phyloP scores from a whole-genome alignment of 2,113 vertebrate species.

The Sphyrna mokarran region DNA sequence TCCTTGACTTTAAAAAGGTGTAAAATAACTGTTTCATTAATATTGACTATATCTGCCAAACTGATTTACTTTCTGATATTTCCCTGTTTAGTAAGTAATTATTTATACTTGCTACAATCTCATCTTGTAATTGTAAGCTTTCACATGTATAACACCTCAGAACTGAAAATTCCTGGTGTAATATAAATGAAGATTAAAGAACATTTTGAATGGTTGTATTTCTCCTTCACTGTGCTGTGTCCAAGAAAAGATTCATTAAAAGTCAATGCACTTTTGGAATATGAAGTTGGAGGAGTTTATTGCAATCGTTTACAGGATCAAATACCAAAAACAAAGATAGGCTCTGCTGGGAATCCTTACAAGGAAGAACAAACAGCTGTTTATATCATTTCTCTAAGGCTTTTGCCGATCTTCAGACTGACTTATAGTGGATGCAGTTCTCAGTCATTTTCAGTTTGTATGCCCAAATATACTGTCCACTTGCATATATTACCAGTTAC shows the following conservation, averaged over 20 bases:
- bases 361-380: not conserved
- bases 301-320: not conserved
- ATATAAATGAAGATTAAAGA: not conserved
- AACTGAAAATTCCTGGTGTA: not conserved
- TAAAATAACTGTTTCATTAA: too few relatives aligned
- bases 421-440: not conserved
- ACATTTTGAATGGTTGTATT: not conserved
- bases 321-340: not conserved
- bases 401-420: not conserved
- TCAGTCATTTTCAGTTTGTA: not conserved
- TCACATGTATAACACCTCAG: not conserved
- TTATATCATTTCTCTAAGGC: not conserved
- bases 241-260: too few relatives aligned
- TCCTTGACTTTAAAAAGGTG: too few relatives aligned
- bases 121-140: not conserved
- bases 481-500: not conserved
- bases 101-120: not conserved
- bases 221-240: not conserved
- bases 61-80: too few relatives aligned
- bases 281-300: not conserved
- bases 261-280: not conserved
- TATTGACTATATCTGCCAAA: too few relatives aligned
- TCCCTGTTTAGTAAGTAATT: not conserved
- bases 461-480: not conserved
- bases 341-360: not conserved